phyloP scores from a whole-genome alignment of 2,888 invertebrate species.

The Colletes collaris region DNA sequence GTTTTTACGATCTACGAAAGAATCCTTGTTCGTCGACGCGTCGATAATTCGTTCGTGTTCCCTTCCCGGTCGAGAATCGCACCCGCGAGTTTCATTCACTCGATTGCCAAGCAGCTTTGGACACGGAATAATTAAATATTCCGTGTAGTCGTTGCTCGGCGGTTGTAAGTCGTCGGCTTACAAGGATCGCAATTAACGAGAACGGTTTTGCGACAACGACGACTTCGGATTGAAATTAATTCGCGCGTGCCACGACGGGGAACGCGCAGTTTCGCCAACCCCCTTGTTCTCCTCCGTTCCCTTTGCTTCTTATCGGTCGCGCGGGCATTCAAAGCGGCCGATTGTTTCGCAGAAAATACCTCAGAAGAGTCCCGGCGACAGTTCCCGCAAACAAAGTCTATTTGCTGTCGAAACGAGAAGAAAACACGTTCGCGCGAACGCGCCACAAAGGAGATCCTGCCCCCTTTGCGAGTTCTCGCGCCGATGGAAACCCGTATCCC shows the following conservation, averaged over 20 bases:
- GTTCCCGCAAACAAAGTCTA: background rate
- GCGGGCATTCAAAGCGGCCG: background rate
- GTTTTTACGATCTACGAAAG: no score
- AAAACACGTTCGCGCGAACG: background rate
- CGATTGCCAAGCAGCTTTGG: no score
- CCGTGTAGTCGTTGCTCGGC: background rate
- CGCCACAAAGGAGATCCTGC: no score
- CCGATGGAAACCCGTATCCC: no score
- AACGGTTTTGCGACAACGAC: background rate
- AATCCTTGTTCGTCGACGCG: no score
- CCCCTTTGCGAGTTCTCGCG: no score
- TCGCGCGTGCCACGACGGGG: background rate
- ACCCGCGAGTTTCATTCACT: no score
- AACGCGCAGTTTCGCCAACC: no score
- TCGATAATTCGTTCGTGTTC: no score
- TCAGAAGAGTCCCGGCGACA: background rate
- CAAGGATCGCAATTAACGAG: background rate
- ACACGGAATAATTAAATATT: conserved; percentile 1
- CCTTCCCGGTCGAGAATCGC: no score
- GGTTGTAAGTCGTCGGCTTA: background rate
- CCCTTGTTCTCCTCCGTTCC: background rate
- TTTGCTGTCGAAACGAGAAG: background rate
- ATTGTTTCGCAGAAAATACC: background rate
- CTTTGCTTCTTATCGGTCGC: background rate
- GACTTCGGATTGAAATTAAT: background rate